Evolutionary conservation across 2,797 vertebrate genomes (phyloP), one percentile per base, ranked within the genome.

Genomic region (Thripadectes ignobilis): DNA sequence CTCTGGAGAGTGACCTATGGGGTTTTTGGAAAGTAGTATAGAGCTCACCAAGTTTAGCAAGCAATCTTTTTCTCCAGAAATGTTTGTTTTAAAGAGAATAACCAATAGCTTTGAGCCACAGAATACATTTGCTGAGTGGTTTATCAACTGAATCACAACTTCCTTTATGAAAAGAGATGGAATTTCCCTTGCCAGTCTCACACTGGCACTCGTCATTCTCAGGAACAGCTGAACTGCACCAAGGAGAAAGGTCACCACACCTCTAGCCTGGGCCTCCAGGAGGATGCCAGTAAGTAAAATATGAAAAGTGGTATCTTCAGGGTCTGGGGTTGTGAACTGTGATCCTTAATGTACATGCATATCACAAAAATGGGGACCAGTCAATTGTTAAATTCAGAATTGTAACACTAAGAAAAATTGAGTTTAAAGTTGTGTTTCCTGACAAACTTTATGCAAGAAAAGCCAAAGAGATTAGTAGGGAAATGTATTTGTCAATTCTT

Each of bases 291-390:
- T 0, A 10, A 15, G 41, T 39, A n/a, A 46, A 91, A 63, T 0
- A 36, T 1, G 21, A 67, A 63, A 67, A 45, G 1, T 5, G 32
- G 0, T 10, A 1, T 5, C 15, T 74, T 17, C 4, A 1, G 30
- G 8, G 32, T 14, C 24, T 4, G 14, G 39, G 23, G 14, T 10
- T 72, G 16, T 6, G 34, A 88, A 27, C 6, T 24, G 22, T 7
- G 69, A 58, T 39, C 69, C 18, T 58, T 9, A 7, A 27, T 2
- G 52, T 2, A 89, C 30, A 12, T 0, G 0, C 12, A 0, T 1
- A 12, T 29, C 55, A 27, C 58, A 78, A 15, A 90, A 65, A 38
- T 0, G 5, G 39, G 58, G 30, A 49, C 6, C 45, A 38, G 36
- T 11, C 66, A 0, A 12, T 32, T 85, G 69, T 58, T 59, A 22